Evolutionary conservation across 53 echinoderm and acorn worm species (phyloP), one percentile per base, ranked within the genome.

Genomic region (Actinopyga echinites): DNA sequence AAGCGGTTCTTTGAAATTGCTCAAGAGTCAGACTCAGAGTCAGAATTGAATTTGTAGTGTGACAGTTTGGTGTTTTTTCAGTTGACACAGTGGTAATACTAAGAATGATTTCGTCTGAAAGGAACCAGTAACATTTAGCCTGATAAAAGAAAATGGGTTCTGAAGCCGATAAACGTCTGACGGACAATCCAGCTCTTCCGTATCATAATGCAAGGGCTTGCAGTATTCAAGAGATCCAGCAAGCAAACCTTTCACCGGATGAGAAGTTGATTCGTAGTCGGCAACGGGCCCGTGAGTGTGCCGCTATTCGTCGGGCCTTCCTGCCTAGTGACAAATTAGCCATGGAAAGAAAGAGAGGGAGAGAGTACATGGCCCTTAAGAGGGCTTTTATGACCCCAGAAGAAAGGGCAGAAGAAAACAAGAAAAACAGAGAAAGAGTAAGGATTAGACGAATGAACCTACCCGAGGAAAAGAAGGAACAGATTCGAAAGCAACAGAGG

Each of bases 291-390:
- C 34, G 80, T n/a, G 80, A 80, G 61, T 28, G 60, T 58, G 80
- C 80, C 6, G 80, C 80, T 21, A 58, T 80, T 29, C 59, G 80
- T 8, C 59, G 80, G 60, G 80, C 80, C 37, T 80, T 57, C 58
- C 57, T 80, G 61, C 62, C 80, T 7, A 38, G 34, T 37, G 80
- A 80, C 3, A 80, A 80, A 60, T 21, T 61, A 34, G 80, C 37
- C 33, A 58, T 60, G 62, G 80, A 80, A 56, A 37, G 80, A 10
- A 80, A 80, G 42, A 58, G 80, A 80, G 80, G 80, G 6, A 58
- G 80, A 24, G 80, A 80, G 30, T 80, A 80, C 24, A 80, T 80
- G 80, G 80, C 80, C 59, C 29, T 80, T 5, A 80, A 80, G 59
- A 58, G 80, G 25, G 80, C 80, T 30, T 80, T 80, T 29, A 80